A percentile compares a stretch with the other conserved stretches of the same genome.
These are phyloP conservation scores for Campopleginae sp. DNA, from an alignment of 2,888 invertebrate species.

Conservation along the genomic window DNA sequence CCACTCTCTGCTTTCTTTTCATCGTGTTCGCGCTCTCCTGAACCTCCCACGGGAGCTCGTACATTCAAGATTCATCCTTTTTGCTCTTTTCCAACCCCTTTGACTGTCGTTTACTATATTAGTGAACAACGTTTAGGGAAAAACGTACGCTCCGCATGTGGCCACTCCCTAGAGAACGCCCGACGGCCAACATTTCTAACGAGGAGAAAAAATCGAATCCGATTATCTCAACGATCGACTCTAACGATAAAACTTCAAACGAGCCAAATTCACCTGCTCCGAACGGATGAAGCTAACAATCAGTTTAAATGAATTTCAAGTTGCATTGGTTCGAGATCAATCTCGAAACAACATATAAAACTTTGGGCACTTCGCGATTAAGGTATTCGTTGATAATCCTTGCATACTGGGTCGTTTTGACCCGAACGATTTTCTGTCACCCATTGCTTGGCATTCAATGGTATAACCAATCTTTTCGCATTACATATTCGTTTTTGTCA, in stretches of 20 bases:
- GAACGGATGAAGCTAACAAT: no score
- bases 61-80: conserved; percentile 7
- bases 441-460: no score
- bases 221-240: conserved; percentile 40
- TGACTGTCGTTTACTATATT: conserved; percentile 65
- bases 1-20: not conserved
- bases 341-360: not conserved
- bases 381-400: no score
- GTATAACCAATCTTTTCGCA: no score
- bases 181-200: conserved; percentile 11
- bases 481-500: no score
- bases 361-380: not conserved
- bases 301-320: not conserved
- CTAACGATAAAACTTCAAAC: conserved; percentile 19
- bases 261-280: not conserved
- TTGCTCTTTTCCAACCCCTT: conserved; percentile 42
- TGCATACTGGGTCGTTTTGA: no score
- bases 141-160: not conserved
- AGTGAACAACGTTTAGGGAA: conserved; percentile 32
- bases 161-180: not conserved
- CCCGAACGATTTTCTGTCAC: no score
- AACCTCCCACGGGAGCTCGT: not conserved
- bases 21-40: not conserved
- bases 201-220: conserved; percentile 29
- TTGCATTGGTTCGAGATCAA: not conserved